A percentile compares a stretch with the other conserved stretches of the same genome.
These are phyloP conservation scores for Limosa lapponica DNA, from an alignment of 2,797 vertebrate genomes.

Conservation along the genomic window DNA sequence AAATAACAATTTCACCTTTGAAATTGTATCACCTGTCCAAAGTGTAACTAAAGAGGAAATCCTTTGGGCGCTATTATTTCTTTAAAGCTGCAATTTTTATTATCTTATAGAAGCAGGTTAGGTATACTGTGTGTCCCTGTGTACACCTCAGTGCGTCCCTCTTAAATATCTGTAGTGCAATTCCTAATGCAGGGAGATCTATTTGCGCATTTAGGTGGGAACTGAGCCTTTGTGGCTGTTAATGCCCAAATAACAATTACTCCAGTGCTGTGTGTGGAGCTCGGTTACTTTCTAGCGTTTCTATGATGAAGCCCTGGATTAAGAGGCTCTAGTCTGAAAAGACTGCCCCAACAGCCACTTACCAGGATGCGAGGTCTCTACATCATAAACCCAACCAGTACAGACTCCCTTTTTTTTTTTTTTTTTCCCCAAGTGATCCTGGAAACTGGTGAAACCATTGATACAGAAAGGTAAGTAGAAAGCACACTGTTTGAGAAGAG, in stretches of 20 bases:
- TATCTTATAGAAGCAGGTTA: background rate
- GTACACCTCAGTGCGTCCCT: background rate
- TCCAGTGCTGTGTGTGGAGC: background rate
- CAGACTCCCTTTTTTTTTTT: background rate
- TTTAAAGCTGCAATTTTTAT: background rate
- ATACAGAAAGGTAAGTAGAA: background rate
- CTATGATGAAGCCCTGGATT: background rate
- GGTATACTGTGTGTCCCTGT: background rate
- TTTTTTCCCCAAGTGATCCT: background rate
- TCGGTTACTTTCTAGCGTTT: background rate
- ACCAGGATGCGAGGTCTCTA: background rate
- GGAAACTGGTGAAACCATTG: background rate
- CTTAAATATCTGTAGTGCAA: background rate
- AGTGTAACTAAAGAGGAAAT: background rate
- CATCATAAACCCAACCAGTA: background rate
- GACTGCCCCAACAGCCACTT: background rate
- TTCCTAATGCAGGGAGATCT: background rate
- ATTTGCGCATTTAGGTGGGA: background rate
- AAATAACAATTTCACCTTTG: background rate
- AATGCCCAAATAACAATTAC: background rate
- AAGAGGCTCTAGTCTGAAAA: background rate
- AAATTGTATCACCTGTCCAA: background rate
- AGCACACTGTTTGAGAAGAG: background rate
- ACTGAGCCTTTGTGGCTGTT: background rate
- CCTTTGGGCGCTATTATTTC: background rate